phyloP scores from a whole-genome alignment of 2,113 vertebrate genomes.

The Cairina moschata region DNA sequence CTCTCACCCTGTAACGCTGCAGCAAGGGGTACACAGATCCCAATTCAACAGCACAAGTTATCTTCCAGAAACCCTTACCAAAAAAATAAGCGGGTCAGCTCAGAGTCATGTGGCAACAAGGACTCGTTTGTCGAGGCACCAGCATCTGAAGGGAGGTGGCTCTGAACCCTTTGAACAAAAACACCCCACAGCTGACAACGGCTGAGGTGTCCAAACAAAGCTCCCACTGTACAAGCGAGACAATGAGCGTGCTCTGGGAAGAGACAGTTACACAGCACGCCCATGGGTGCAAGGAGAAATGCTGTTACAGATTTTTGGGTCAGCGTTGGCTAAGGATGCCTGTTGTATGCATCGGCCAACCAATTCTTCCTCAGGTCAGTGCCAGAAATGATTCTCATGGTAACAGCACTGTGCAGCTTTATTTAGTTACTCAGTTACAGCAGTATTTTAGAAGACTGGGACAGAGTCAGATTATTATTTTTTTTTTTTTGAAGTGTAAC shows the following conservation, averaged over 20 bases:
- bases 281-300: neutral
- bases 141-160: conserved; percentile 31
- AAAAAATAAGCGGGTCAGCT: neutral
- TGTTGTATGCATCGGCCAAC: neutral
- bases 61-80: neutral
- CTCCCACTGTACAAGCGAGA: conserved; percentile 60
- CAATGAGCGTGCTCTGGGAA: conserved; percentile 44
- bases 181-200: conserved; percentile 71
- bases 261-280: neutral
- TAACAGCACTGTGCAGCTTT: conserved; percentile 84
- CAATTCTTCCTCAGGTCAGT: accelerated
- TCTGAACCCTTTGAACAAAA: conserved; percentile 17
- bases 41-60: neutral
- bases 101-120: conserved; percentile 40
- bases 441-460: conserved; percentile 78
- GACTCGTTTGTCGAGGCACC: conserved; percentile 4
- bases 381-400: conserved; percentile 22
- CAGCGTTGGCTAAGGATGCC: neutral
- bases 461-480: conserved; percentile 72
- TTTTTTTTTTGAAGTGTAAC: conserved; percentile 72
- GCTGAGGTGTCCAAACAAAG: conserved; percentile 75
- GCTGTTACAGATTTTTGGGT: neutral
- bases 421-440: conserved; percentile 85
- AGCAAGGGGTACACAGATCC: neutral
- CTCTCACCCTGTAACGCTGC: accelerated